Evolutionary conservation across 2,888 invertebrate genomes (phyloP), one percentile per base, ranked within the genome.

Genomic region (Myopa testacea): DNA sequence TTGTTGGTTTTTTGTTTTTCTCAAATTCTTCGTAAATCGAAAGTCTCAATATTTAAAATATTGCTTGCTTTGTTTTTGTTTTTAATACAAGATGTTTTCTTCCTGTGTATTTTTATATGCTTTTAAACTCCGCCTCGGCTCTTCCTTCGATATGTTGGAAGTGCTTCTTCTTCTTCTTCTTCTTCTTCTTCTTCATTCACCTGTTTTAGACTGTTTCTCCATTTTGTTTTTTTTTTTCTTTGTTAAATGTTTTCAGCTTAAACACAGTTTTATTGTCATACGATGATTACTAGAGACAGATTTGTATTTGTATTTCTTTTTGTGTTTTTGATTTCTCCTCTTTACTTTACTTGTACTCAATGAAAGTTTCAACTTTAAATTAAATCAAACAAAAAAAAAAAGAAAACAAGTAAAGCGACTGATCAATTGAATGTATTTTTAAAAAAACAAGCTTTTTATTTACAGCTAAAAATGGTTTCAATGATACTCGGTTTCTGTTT

Each of bases 211-310:
- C 4, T 55, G 5, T 55, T 12, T 45, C 45, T 45, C 10, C 45
- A 10, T 45, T 26, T 62, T 62, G 62, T 62, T 62, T 62, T 26
- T 5, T 19, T 50, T 68, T 78, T 78, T 67, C 68, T 76, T 78
- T 38, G 16, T 34, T 37, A 37, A 37, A 34, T 34, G 0, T 65
- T 65, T 68, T 62, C 52, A 65, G 84, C 82, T 81, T 86, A 85
- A 87, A 87, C 85, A 62, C 82, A 83, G 83, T 82, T 87, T 87
- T 87, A 87, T 87, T 87, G 87, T 87, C 87, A 87, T 86, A 85
- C 84, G 84, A 85, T 65, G 6, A 19, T 10, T 86, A 83, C 69
- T 75, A 75, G 69, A 75, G 69, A 68, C 7, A 6, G 74, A 3
- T 67, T 50, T 68, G 6, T 65, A n/a, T 50, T 70, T 69, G n/a